Base-by-base conservation (phyloP, 2,888 invertebrate species). In the Leucoma salicis region DNA sequence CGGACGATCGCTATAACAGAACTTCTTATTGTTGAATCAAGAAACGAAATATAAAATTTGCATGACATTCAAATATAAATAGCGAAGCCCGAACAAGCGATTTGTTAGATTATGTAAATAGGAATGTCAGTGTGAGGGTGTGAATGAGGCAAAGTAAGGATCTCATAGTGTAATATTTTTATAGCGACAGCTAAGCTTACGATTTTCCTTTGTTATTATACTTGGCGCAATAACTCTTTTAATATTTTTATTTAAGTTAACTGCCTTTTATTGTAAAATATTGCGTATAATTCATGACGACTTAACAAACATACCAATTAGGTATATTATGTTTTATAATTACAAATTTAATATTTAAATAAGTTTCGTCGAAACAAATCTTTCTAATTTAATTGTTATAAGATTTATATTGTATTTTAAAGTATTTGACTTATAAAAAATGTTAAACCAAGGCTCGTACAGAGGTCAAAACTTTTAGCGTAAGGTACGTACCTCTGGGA, bases 1-100 rank as follows among this genome's bases (percentile, higher is more conserved):
- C 58, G 56, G 63, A 63, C 59, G 53, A 64, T 66, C 55, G 59
- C 34, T 39, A 48, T 48, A 51, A 53, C 53, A 48, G 52, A 67
- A 73, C 55, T 58, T 63, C 58, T 63, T 69, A 63, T 46, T 63
- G 58, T 62, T 41, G 38, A 8, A 36, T 42, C 35, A 36, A 47
- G 46, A 53, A 55, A 35, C 13, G 39, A 50, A 53, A 45, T 46
- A 42, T 52, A 37, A 35, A 37, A 60, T 70, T 70, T 63, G 52
- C 58, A 66, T 66, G 53, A 40, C 42, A 46, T 53, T 51, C 49
- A 53, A 53, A 63, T 54, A 53, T 59, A 53, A 55, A 52, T 52
- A 45, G 57, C 39, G 13, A 13, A 31, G 41, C 46, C 45, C 25
- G 24, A 48, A 49, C 31, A 35, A 49, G 37, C 31, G 42, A 50